These are phyloP conservation scores for Athalia rosae DNA, from an alignment of 2,888 invertebrate species.

Conservation along the genomic window DNA sequence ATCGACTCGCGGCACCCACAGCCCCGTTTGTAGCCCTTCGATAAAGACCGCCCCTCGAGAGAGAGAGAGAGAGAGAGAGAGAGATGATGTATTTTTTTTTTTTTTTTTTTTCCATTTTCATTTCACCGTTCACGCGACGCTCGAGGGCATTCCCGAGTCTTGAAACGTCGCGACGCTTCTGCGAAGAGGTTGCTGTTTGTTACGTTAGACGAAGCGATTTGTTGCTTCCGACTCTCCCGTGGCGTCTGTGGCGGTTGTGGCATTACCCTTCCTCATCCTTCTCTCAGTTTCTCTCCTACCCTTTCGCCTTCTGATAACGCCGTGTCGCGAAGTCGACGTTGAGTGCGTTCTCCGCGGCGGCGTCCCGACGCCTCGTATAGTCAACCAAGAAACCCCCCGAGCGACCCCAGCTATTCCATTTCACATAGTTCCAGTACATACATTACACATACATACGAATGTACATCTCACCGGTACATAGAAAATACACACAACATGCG, in stretches of 20 bases:
- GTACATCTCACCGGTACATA: background rate
- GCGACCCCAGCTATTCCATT: background rate
- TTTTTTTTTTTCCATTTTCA: background rate
- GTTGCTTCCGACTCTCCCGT: constrained; percentile 52
- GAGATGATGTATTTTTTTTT: too few species aligned
- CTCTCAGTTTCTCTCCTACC: background rate
- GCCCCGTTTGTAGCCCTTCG: background rate
- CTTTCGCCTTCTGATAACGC: constrained; percentile 24
- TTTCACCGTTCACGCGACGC: background rate
- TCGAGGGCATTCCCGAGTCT: background rate
- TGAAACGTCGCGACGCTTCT: background rate
- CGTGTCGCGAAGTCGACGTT: constrained; percentile 34
- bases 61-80: constrained; percentile 19
- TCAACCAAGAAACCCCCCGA: constrained; percentile 11
- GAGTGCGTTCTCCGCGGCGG: constrained; percentile 37
- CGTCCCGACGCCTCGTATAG: constrained; percentile 23
- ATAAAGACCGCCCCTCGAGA: background rate
- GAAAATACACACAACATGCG: too few species aligned
- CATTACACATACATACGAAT: background rate
- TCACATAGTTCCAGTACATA: constrained; percentile 9
- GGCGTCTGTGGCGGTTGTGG: constrained; percentile 13
- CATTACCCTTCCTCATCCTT: background rate
- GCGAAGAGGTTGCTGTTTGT: constrained; percentile 58
- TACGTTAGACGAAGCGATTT: constrained; percentile 64
- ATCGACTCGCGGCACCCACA: background rate